Base-by-base conservation (phyloP, 1,140 invertebrate genomes). In the Cherax quadricarinatus region DNA sequence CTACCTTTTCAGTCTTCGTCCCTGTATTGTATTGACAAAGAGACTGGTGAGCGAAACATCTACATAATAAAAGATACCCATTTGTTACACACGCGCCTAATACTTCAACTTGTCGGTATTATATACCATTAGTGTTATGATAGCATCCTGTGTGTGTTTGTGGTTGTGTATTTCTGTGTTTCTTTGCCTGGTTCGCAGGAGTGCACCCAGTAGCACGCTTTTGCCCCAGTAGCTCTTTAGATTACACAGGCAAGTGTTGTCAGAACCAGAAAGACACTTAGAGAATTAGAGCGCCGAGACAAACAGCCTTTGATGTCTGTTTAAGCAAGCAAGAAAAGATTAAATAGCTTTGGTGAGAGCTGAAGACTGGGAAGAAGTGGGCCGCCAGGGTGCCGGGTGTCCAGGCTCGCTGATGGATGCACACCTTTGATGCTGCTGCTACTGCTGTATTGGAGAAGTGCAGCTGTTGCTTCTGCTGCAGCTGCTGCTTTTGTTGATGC, bases 291-390 rank as follows among this genome's bases (percentile, higher is more conserved):
- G 51, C 48, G 79, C 18, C 4, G 79, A 81, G 21, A 81, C 79
- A 81, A 81, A 51, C 79, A 81, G 79, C 21, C 51, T 81, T 81
- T 81, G 79, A 81, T 81, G 79, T 81, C 48, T 81, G 79, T 53
- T 81, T 81, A 81, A 81, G 79, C 79, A 81, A 81, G 79, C 79
- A 81, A n/a, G 21, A 81, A 51, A 51, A 81, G 79, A 81, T 81
- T 49, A 81, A 81, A 81, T 53, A 53, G 79, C 48, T 75, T 6
- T 75, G 70, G 70, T 12, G 70, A 75, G 70, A 75, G 70, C 12
- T 75, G 70, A 75, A 75, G 70, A 75, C 70, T 30, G 0, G n/a
- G 24, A 75, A 24, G n/a, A 30, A 75, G 70, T 75, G 70, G 70
- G 14, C 14, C 21, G 66, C 5, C 5, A 1, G 21, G 66, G 1